Conservation (phyloP, 2,888 invertebrate genomes). For the Napeogenes sylphis region DNA sequence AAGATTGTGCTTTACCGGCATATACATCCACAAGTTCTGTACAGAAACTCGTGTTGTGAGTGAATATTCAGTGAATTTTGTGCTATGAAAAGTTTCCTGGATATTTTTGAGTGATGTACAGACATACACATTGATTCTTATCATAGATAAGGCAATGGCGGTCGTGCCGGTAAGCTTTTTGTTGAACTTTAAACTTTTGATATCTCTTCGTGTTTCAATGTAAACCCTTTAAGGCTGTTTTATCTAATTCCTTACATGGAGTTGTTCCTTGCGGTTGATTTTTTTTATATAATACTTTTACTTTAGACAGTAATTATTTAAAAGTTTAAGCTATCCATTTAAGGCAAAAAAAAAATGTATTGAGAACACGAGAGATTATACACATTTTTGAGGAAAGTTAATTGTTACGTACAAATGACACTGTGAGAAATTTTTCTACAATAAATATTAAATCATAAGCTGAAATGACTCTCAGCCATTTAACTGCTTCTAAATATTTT, state of each 20-base stretch:
- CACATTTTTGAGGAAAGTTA: slow-evolving; percentile 18
- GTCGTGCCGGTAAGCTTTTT: slow-evolving; percentile 56
- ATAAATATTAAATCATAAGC: slow-evolving; percentile 9
- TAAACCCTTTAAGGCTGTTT: not conserved
- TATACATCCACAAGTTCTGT: slow-evolving; percentile 51
- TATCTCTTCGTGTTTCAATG: not conserved
- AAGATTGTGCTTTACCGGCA: slow-evolving; percentile 66
- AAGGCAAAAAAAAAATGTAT: not conserved
- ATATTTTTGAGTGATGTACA: slow-evolving; percentile 65
- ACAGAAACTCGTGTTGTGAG: slow-evolving; percentile 53
- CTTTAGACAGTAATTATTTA: too few relatives aligned
- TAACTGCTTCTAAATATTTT: too few relatives aligned
- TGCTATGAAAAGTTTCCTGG: slow-evolving; percentile 54
- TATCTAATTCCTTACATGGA: not conserved
- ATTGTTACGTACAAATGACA: slow-evolving; percentile 5
- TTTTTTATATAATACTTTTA: too few relatives aligned
- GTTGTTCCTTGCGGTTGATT: too few relatives aligned
- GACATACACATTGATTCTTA: slow-evolving; percentile 58
- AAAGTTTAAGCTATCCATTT: too few relatives aligned
- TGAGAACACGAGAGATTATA: not conserved
- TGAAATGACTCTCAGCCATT: not conserved
- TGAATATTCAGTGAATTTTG: slow-evolving; percentile 43
- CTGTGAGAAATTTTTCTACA: slow-evolving; percentile 13
- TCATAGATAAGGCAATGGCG: slow-evolving; percentile 60
- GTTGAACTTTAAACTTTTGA: slow-evolving; percentile 15